phyloP scores from a whole-genome alignment of 1,140 invertebrate species.

The Drosophila repletoides region DNA sequence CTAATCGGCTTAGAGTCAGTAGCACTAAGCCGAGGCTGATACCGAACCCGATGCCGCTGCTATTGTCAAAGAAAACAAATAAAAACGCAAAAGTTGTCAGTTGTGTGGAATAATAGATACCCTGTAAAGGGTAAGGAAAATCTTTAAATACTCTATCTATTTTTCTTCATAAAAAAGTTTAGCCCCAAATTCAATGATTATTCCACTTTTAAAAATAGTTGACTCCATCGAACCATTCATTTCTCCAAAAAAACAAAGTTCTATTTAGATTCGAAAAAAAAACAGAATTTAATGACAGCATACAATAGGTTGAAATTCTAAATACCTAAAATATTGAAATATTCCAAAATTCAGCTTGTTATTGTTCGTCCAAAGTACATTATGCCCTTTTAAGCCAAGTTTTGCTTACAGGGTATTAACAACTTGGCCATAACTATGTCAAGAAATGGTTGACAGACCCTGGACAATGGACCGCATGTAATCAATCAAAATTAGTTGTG shows the following conservation, averaged over 20 bases:
- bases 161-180: too few relatives aligned
- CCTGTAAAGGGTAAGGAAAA: not conserved
- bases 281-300: too few relatives aligned
- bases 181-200: too few relatives aligned
- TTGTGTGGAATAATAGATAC: not conserved
- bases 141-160: too few relatives aligned
- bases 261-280: too few relatives aligned
- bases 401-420: constrained; percentile 15
- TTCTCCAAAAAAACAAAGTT: too few relatives aligned
- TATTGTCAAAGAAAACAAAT: constrained; percentile 12
- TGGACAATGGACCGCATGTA: constrained; percentile 8
- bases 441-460: constrained; percentile 30
- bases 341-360: too few relatives aligned
- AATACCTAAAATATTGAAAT: too few relatives aligned
- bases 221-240: too few relatives aligned
- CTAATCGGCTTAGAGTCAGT: constrained; percentile 33
- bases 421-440: constrained; percentile 16
- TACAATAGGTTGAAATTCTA: too few relatives aligned
- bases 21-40: not conserved
- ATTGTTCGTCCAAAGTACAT: not conserved
- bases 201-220: too few relatives aligned
- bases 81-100: not conserved
- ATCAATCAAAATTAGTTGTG: constrained; percentile 60
- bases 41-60: constrained; percentile 3
- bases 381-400: not conserved